Conservation (phyloP, 2,797 vertebrate species). For the Sebastes oblongus region DNA sequence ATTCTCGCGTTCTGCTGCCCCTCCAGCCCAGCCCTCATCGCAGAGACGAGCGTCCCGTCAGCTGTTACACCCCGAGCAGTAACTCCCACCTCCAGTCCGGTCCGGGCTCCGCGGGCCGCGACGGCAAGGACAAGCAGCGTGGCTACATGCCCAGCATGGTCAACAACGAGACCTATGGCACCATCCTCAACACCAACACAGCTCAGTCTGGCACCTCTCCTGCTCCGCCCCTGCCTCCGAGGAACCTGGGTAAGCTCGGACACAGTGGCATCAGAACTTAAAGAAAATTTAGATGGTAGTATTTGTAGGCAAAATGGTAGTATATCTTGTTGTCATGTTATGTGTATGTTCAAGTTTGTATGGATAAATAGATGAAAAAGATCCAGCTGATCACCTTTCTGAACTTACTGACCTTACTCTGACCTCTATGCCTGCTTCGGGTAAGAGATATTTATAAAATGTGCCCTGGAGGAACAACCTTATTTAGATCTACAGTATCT, state of each 20-base stretch:
- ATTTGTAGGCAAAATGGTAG: background rate
- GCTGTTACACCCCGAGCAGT: conserved; percentile 88
- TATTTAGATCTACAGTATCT: background rate
- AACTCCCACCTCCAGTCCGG: conserved; percentile 82
- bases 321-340: background rate
- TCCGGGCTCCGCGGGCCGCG: conserved; percentile 80
- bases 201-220: conserved; percentile 72
- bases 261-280: background rate
- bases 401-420: conserved; percentile 5
- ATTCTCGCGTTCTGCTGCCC: background rate
- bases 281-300: background rate
- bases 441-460: background rate
- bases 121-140: conserved; percentile 92
- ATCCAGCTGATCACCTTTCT: conserved; percentile 8
- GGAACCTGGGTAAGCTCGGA: conserved; percentile 87
- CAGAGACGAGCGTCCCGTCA: conserved; percentile 94
- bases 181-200: conserved; percentile 86
- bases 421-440: background rate
- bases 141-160: conserved; percentile 90
- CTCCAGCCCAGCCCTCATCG: conserved; percentile 93
- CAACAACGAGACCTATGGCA: conserved; percentile 97
- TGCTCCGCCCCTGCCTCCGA: conserved; percentile 92
- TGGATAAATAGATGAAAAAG: background rate
- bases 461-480: background rate
- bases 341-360: background rate